These are phyloP conservation scores for Struthio camelus DNA, from an alignment of 2,113 vertebrate species.

Conservation along the genomic window DNA sequence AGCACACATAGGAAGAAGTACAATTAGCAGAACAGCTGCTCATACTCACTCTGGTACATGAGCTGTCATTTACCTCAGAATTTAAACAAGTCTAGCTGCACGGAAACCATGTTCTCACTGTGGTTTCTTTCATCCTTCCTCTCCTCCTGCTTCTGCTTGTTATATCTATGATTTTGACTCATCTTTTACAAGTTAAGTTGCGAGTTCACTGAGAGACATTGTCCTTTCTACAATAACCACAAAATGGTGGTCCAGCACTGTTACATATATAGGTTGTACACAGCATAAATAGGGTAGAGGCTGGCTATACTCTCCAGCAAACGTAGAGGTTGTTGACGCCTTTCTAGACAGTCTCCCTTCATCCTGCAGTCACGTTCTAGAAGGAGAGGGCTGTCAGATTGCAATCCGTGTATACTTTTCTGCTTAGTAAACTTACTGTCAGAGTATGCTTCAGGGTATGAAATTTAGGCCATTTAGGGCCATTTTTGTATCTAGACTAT, in stretches of 20 bases:
- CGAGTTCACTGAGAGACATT: background rate
- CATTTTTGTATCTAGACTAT: background rate
- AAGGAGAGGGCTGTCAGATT: background rate
- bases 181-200: background rate
- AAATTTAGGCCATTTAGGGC: background rate
- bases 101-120: background rate
- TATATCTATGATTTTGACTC: background rate
- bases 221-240: background rate
- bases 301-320: background rate
- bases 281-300: background rate
- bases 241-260: background rate
- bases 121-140: background rate
- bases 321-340: background rate
- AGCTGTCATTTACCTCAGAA: constrained; percentile 19
- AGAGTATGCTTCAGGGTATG: background rate
- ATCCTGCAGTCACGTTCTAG: background rate
- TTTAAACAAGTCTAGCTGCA: background rate
- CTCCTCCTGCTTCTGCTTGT: background rate
- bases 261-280: too few relatives aligned
- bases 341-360: background rate
- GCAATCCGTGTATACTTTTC: background rate
- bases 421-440: background rate
- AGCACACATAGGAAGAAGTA: background rate
- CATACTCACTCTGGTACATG: background rate
- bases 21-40: constrained; percentile 48